These are phyloP conservation scores for Baronia brevicornis DNA, from an alignment of 2,888 invertebrate species.

Conservation along the genomic window DNA sequence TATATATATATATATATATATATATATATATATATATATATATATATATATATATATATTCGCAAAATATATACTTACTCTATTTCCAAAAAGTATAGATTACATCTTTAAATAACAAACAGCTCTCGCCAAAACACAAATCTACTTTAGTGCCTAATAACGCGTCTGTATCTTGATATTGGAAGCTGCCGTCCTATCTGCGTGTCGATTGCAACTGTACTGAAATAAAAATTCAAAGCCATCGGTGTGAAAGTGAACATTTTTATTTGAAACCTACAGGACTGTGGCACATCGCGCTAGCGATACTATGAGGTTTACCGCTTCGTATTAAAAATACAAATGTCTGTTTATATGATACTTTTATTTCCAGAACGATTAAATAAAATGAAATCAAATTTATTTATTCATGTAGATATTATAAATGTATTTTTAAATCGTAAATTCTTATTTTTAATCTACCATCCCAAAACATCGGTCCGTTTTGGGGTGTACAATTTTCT, in stretches of 20 bases:
- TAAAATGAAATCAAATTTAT: background rate
- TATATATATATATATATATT: too few relatives aligned
- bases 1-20: too few relatives aligned
- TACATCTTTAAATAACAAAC: background rate
- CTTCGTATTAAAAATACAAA: background rate
- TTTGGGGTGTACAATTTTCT: too few relatives aligned
- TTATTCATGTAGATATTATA: too few relatives aligned
- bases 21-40: too few relatives aligned
- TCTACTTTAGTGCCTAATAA: background rate
- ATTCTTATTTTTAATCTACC: too few relatives aligned
- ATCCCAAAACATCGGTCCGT: too few relatives aligned
- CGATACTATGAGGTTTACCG: conserved; percentile 6
- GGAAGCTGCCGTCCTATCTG: conserved; percentile 1
- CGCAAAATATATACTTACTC: too few relatives aligned
- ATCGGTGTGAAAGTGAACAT: conserved; percentile 13
- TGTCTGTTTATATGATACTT: conserved; percentile 3
- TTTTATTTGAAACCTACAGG: conserved; percentile 13
- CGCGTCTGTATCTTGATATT: background rate
- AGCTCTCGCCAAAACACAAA: background rate
- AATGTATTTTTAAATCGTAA: too few relatives aligned
- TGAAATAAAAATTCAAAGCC: conserved; percentile 15
- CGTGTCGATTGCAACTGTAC: conserved; percentile 11
- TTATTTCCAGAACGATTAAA: background rate
- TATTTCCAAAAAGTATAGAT: too few relatives aligned
- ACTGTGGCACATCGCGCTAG: conserved; percentile 6